phyloP scores from a whole-genome alignment of 2,888 invertebrate species.

The Drosophila cognata region DNA sequence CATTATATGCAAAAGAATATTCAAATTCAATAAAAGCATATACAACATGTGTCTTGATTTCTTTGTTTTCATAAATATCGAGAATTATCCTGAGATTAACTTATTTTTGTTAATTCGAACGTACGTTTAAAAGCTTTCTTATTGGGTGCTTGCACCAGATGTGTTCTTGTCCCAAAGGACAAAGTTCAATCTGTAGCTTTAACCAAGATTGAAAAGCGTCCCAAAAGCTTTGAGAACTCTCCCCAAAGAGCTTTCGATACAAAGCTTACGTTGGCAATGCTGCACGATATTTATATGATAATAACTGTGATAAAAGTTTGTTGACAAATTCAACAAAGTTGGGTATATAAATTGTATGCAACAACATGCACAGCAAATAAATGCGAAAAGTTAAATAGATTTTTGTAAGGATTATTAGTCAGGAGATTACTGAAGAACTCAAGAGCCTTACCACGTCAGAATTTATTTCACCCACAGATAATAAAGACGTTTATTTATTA shows the following conservation, averaged over 20 bases:
- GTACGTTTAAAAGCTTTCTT: conserved; percentile 6
- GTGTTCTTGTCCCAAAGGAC: conserved; percentile 12
- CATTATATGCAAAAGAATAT: neutral
- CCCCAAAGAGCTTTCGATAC: neutral
- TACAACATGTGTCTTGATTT: neutral
- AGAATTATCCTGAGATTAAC: neutral
- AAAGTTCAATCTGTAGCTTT: conserved; percentile 11
- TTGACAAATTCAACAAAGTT: neutral
- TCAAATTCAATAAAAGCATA: neutral
- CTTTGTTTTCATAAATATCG: neutral
- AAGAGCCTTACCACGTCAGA: neutral
- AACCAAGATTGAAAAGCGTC: neutral
- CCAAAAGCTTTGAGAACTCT: conserved; percentile 17
- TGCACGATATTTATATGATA: conserved; percentile 12
- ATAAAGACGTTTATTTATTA: neutral
- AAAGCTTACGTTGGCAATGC: conserved; percentile 24
- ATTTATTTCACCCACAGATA: neutral
- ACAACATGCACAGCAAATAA: neutral
- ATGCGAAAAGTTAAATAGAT: neutral
- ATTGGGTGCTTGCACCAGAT: neutral
- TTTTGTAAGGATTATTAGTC: neutral
- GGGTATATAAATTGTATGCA: conserved; percentile 6
- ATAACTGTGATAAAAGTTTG: conserved; percentile 24
- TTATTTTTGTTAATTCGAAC: neutral
- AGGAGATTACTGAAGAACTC: neutral